phyloP scores from a whole-genome alignment of 64 coral and sea anemone genomes.

The Orbicella faveolata region DNA sequence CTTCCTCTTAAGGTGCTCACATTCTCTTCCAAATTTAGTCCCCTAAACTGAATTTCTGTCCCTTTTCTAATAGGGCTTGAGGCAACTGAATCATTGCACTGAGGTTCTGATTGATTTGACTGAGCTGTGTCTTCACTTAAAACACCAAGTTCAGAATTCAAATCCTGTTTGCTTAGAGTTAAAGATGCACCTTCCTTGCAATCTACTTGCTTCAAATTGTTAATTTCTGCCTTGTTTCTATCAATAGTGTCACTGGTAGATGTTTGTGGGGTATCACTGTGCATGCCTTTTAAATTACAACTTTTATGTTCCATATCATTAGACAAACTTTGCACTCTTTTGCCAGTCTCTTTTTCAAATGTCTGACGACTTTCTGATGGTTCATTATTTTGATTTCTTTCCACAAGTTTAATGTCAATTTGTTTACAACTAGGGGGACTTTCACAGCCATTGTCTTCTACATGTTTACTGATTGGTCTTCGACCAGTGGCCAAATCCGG shows the following conservation, averaged over 20 bases:
- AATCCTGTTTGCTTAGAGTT: too few species aligned
- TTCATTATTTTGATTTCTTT: not conserved
- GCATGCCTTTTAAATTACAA: too few species aligned
- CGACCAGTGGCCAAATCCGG: not conserved
- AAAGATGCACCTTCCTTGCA: not conserved
- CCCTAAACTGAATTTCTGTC: slow-evolving; percentile 86
- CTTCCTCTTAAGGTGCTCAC: slow-evolving; percentile 66
- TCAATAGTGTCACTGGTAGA: too few species aligned
- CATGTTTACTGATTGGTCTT: not conserved
- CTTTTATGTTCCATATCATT: too few species aligned
- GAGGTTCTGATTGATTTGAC: not conserved
- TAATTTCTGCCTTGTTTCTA: too few species aligned
- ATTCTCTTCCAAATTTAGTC: slow-evolving; percentile 80
- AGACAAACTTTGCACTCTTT: too few species aligned
- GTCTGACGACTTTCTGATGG: not conserved
- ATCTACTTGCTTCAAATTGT: not conserved
- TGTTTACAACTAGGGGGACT: not conserved
- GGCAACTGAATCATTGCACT: not conserved
- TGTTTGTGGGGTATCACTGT: too few species aligned
- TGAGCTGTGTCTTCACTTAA: not conserved
- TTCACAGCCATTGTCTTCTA: not conserved
- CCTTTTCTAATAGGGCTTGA: slow-evolving; percentile 40
- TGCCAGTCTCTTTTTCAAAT: too few species aligned
- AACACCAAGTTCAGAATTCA: not conserved
- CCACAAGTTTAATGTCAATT: not conserved